These are phyloP conservation scores for Phalangium opilio DNA, from an alignment of 2,888 invertebrate genomes.

Conservation along the genomic window DNA sequence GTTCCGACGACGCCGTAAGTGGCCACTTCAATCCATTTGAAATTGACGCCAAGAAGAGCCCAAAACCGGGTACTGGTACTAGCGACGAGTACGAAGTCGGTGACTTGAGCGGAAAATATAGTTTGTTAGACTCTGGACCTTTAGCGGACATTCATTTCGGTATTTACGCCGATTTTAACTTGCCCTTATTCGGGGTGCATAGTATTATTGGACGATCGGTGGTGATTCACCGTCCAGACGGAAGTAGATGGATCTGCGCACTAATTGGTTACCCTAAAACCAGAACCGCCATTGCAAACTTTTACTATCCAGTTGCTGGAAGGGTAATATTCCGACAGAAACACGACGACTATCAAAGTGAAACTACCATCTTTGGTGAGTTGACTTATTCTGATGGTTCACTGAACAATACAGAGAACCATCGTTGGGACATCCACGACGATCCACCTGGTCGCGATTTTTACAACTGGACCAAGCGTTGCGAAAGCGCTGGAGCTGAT, in stretches of 20 bases:
- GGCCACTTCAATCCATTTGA: slow-evolving; percentile 56
- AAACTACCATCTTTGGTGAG: slow-evolving; percentile 68
- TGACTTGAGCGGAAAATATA: slow-evolving; percentile 67
- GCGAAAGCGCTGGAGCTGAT: slow-evolving; percentile 49
- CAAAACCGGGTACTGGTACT: slow-evolving; percentile 43
- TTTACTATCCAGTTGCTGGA: slow-evolving; percentile 76
- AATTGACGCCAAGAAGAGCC: slow-evolving; percentile 24
- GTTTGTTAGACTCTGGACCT: slow-evolving; percentile 22
- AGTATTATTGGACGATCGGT: slow-evolving; percentile 68
- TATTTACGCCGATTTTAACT: slow-evolving; percentile 61
- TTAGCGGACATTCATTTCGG: slow-evolving; percentile 17
- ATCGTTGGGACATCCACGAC: slow-evolving; percentile 67
- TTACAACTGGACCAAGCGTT: slow-evolving; percentile 70
- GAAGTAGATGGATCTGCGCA: slow-evolving; percentile 32
- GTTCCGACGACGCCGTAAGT: slow-evolving; percentile 47
- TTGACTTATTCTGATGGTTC: slow-evolving; percentile 76
- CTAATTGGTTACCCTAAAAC: slow-evolving; percentile 37
- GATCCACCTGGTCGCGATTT: slow-evolving; percentile 63
- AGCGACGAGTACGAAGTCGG: slow-evolving; percentile 83
- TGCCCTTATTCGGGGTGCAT: slow-evolving; percentile 62
- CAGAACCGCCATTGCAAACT: slow-evolving; percentile 60
- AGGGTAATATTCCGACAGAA: slow-evolving; percentile 51
- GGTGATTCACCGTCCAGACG: slow-evolving; percentile 42
- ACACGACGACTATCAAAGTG: slow-evolving; percentile 56
- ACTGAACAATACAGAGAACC: slow-evolving; percentile 30